Base-by-base conservation (phyloP, 2,113 vertebrate genomes). In the Mesitornis unicolor region DNA sequence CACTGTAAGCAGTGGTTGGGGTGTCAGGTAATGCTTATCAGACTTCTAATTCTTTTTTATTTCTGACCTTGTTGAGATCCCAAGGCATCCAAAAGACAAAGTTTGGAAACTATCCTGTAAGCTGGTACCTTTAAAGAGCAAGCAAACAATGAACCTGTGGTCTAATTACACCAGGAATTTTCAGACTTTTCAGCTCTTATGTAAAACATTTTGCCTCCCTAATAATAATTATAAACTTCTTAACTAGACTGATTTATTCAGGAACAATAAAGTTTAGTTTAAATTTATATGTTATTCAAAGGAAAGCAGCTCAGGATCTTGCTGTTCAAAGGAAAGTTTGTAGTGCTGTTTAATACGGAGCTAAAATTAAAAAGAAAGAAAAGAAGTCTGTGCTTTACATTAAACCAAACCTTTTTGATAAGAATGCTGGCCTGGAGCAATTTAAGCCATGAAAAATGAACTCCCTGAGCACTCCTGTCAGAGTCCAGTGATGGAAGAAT, bases 401-500 rank as follows among this genome's bases (percentile, higher is more conserved):
- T 83, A 97, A 97, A 95, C 96, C 93, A 95, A 97, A 96, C 96
- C 96, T 96, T 97, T 98, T 98, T 95, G 97, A 97, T 98, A 98
- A 98, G 97, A 98, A 98, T 98, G 97, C 96, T 97, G 94, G 98
- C 98, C 97, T 95, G 95, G 89, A 97, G 96, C 98, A 98, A 98
- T 97, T 95, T 98, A 98, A 98, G 97, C 98, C 97, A 98, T 98
- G 98, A 98, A 98, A 98, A 98, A 98, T 98, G 98, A 98, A 98
- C 98, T 98, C 97, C 96, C 96, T 96, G 94, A 98, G 97, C 96
- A 97, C 92, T 98, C 96, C 97, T 98, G 98, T 98, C 98, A 98
- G 98, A 98, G 97, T 95, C 98, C 97, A 98, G 96, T 98, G 98
- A 99, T 98, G 98, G 98, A 98, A 97, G 97, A 98, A 98, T 98